These are phyloP conservation scores for Lepidochrysops patricia DNA, from an alignment of 2,888 invertebrate genomes.

Conservation along the genomic window DNA sequence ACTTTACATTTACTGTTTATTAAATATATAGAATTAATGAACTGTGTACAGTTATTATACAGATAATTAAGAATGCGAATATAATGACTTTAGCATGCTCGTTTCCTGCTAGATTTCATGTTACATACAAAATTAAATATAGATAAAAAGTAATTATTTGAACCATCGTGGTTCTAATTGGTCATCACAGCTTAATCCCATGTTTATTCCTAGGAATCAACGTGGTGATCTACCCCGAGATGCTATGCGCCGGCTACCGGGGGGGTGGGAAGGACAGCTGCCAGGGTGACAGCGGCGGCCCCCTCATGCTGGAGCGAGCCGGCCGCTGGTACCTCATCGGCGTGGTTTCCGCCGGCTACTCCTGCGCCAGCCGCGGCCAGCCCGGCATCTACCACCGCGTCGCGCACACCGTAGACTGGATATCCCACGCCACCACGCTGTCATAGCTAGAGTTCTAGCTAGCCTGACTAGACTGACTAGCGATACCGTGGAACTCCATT, in stretches of 20 bases:
- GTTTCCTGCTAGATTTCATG: too few species aligned
- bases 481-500: too few species aligned
- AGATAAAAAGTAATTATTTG: too few species aligned
- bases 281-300: constrained; percentile 91
- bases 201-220: too few species aligned
- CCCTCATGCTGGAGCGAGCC: constrained; percentile 89
- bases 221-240: constrained; percentile 94
- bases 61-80: too few species aligned
- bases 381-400: constrained; percentile 96
- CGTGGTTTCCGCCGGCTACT: constrained; percentile 94
- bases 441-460: constrained; percentile 36
- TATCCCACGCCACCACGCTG: constrained; percentile 76
- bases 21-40: too few species aligned
- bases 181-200: too few species aligned
- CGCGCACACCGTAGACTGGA: constrained; percentile 95
- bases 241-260: constrained; percentile 95
- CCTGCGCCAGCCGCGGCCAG: constrained; percentile 93
- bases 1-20: too few species aligned
- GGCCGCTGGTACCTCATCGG: constrained; percentile 93
- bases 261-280: constrained; percentile 88
- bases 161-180: too few species aligned
- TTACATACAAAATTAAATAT: too few species aligned
- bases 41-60: too few species aligned
- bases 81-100: too few species aligned
- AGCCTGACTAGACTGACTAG: constrained; percentile 4